A percentile compares a stretch with the other conserved stretches of the same genome.
Evolutionary conservation across 2,113 vertebrate species (phyloP).

Genomic region (Laticauda colubrina): DNA sequence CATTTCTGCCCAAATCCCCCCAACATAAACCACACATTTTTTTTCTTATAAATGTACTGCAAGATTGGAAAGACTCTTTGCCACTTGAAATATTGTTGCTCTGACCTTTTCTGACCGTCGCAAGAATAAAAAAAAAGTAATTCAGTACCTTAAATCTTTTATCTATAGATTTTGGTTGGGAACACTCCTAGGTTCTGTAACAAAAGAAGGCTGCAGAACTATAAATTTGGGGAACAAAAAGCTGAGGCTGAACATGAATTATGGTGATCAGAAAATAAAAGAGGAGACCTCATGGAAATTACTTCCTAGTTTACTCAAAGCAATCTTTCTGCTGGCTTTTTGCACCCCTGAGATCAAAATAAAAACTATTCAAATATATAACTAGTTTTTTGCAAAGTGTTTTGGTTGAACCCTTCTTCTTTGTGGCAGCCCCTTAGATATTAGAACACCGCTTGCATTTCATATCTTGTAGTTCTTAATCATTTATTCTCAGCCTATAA

Average conservation of each 20-base stretch:
- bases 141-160: constrained; percentile 25
- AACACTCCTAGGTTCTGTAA: not conserved
- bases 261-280: constrained; percentile 31
- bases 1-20: constrained; percentile 8
- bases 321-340: not conserved
- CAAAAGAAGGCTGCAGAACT: not conserved
- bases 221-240: constrained; percentile 42
- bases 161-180: constrained; percentile 24
- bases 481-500: not conserved
- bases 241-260: constrained; percentile 22
- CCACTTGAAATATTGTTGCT: constrained; percentile 25
- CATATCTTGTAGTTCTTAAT: not conserved
- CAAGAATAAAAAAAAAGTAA: constrained; percentile 9
- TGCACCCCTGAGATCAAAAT: not conserved
- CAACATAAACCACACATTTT: constrained; percentile 9
- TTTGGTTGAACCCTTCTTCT: not conserved
- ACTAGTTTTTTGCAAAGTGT: not conserved
- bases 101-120: constrained; percentile 16
- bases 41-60: not conserved
- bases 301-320: constrained; percentile 38
- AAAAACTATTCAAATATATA: not conserved
- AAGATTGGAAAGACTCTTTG: constrained; percentile 17
- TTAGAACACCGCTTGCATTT: not conserved
- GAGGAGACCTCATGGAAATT: constrained; percentile 24
- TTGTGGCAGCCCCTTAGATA: not conserved